phyloP scores from a whole-genome alignment of 1,140 invertebrate species.

The Brachionus koreanus region DNA sequence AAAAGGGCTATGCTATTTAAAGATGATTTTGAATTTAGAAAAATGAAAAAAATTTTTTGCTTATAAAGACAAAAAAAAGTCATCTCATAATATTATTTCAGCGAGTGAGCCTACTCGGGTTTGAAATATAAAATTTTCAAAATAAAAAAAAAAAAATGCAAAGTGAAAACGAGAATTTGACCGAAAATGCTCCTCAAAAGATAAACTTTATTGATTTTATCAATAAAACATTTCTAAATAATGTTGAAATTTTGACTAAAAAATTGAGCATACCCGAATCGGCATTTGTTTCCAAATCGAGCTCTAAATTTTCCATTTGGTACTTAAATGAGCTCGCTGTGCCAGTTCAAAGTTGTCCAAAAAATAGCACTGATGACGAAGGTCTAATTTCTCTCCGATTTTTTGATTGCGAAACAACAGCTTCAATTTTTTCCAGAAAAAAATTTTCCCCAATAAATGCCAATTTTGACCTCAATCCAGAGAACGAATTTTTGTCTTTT shows the following conservation, averaged over 20 bases:
- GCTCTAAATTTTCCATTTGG: conserved; percentile 5
- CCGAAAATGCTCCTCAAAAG: background rate
- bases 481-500: background rate
- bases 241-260: background rate
- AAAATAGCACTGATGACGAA: background rate
- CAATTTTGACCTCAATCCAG: background rate
- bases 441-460: background rate
- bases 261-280: background rate
- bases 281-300: background rate
- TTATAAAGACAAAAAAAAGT: too few relatives aligned
- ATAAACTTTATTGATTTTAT: background rate
- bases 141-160: background rate
- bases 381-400: background rate
- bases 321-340: background rate
- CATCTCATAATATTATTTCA: background rate
- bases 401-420: background rate
- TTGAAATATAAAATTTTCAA: background rate
- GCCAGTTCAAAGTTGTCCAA: background rate
- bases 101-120: background rate
- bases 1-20: too few relatives aligned
- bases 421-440: background rate
- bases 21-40: too few relatives aligned
- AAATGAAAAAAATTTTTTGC: too few relatives aligned
- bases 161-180: background rate
- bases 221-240: background rate